Conservation (phyloP, 2,888 invertebrate species). For the Nomada goodeniana region DNA sequence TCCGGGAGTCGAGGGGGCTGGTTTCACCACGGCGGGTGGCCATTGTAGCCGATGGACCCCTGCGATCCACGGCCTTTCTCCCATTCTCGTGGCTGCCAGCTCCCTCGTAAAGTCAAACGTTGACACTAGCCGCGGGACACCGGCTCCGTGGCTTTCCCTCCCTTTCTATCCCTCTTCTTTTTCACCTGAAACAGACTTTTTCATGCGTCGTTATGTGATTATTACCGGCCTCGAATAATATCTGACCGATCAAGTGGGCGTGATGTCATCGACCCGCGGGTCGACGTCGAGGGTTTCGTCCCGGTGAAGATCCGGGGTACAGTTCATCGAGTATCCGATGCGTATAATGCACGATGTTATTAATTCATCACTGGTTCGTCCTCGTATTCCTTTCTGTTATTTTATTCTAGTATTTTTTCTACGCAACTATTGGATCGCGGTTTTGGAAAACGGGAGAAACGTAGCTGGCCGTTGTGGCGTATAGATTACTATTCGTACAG, state of each 20-base stretch:
- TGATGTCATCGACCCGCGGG: conserved; percentile 56
- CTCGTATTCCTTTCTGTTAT: background rate
- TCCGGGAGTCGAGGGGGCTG: conserved; percentile 81
- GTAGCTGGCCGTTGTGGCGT: background rate
- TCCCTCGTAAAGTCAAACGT: conserved; percentile 84
- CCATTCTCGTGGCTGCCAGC: conserved; percentile 76
- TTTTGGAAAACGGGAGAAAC: no score
- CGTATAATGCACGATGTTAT: no score
- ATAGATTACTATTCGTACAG: no score
- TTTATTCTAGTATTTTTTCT: no score
- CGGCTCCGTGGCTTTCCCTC: conserved; percentile 57
- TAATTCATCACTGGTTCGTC: no score
- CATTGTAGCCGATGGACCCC: conserved; percentile 80
- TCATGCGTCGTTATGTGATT: conserved; percentile 72
- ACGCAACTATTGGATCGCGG: background rate
- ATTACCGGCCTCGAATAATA: conserved; percentile 67
- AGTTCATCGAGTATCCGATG: background rate
- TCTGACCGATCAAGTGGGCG: conserved; percentile 67
- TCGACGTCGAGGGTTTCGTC: background rate
- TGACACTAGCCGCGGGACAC: conserved; percentile 82
- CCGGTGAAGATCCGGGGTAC: background rate
- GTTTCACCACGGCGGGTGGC: conserved; percentile 81
- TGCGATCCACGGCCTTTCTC: conserved; percentile 76
- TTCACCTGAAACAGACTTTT: conserved; percentile 49
- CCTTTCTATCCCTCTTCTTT: conserved; percentile 42